A percentile compares a stretch with the other conserved stretches of the same genome.
Evolutionary conservation across 1,140 invertebrate species (phyloP).

Genomic region (Neodiprion lecontei): DNA sequence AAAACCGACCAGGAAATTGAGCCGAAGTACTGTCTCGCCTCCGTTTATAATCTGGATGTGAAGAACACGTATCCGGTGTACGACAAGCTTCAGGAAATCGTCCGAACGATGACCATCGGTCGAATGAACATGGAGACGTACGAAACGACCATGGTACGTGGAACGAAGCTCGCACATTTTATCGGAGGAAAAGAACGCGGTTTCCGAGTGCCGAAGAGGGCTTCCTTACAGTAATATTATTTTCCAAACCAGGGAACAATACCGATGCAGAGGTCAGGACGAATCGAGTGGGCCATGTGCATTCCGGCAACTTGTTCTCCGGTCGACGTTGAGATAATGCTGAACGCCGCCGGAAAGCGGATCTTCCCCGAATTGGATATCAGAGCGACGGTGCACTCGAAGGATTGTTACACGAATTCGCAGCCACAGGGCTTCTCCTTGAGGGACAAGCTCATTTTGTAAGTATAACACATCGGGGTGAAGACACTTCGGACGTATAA

Average conservation of each 20-base stretch:
- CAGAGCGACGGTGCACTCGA: background rate
- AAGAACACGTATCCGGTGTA: background rate
- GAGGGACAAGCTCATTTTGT: background rate
- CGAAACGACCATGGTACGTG: background rate
- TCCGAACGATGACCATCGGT: background rate
- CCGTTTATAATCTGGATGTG: background rate
- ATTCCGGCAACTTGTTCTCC: slow-evolving; percentile 11
- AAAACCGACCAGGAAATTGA: background rate
- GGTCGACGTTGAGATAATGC: background rate
- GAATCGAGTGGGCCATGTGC: slow-evolving; percentile 9
- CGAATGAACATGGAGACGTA: background rate
- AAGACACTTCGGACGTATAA: too few species aligned
- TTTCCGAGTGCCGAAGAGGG: too few species aligned
- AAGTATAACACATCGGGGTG: background rate
- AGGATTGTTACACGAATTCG: slow-evolving; percentile 9
- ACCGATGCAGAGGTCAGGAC: background rate
- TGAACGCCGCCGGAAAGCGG: background rate
- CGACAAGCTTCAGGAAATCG: background rate
- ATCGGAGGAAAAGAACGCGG: too few species aligned
- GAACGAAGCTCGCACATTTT: too few species aligned
- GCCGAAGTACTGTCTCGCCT: slow-evolving; percentile 1
- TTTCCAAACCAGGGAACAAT: background rate
- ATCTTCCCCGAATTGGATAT: slow-evolving; percentile 1
- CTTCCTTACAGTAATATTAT: too few species aligned
- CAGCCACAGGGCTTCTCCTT: background rate